Conservation (phyloP, 2,797 vertebrate genomes). For the Tenualosa ilisha region DNA sequence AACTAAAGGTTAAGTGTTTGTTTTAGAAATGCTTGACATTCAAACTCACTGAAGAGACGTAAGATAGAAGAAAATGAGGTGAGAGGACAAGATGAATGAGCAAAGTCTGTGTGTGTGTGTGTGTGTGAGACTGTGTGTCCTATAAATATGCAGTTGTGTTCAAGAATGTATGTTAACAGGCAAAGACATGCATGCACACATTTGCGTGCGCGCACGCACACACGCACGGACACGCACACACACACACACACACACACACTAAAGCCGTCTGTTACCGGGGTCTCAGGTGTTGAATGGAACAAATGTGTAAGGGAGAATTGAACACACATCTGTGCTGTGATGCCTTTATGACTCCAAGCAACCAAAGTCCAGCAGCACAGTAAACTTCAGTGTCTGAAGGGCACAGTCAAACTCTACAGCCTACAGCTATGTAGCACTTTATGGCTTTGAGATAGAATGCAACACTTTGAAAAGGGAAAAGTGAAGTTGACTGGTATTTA, state of each 20-base stretch:
- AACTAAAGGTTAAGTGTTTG: neutral
- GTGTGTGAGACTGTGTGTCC: neutral
- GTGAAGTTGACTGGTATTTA: too few species aligned
- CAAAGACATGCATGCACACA: neutral
- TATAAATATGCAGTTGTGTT: neutral
- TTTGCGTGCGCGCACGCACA: neutral
- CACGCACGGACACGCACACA: neutral
- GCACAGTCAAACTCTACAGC: too few species aligned
- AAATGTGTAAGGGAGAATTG: neutral
- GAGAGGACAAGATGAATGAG: too few species aligned
- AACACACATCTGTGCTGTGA: too few species aligned
- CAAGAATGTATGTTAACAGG: neutral
- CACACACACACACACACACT: neutral
- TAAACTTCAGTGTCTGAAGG: too few species aligned
- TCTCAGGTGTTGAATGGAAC: neutral
- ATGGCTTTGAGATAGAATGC: too few species aligned
- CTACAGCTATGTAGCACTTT: too few species aligned
- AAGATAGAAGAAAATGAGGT: neutral
- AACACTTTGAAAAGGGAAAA: too few species aligned
- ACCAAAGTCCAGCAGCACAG: too few species aligned
- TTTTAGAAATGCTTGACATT: neutral
- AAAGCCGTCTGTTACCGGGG: neutral
- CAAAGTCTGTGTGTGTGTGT: neutral
- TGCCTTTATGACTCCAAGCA: too few species aligned
- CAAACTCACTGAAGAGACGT: neutral